Percentiles rank a stretch among this genome's conserved stretches.
Conservation (phyloP, 2,113 vertebrate genomes). For the Paracanthobrama guichenoti region DNA sequence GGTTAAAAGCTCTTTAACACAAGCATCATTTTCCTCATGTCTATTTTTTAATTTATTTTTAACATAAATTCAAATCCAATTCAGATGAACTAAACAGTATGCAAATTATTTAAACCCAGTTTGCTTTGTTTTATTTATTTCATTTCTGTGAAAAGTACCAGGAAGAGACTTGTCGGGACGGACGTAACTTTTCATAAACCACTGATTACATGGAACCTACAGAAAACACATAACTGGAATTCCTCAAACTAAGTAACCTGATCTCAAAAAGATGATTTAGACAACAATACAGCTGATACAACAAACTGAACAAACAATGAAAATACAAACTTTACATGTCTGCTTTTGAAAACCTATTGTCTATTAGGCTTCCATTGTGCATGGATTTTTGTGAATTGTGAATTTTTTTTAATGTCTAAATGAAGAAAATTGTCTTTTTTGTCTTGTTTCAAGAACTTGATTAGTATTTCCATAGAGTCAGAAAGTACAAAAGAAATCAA, state of each 20-base stretch:
- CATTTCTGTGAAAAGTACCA: not conserved
- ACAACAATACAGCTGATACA: not conserved
- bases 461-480: not conserved
- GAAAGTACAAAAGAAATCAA: not conserved
- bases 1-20: not conserved
- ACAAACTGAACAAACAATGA: not conserved
- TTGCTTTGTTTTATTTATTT: not conserved
- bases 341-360: not conserved
- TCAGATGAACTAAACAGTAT: not conserved
- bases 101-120: not conserved
- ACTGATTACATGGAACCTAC: not conserved
- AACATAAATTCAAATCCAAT: not conserved
- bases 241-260: not conserved
- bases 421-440: too few relatives aligned
- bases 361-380: not conserved
- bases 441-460: not conserved
- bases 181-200: not conserved
- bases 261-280: not conserved
- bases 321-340: not conserved
- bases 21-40: not conserved
- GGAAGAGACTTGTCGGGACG: not conserved
- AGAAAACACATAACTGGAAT: not conserved
- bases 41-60: too few relatives aligned
- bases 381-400: too few relatives aligned
- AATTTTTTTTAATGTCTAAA: not conserved